Evolutionary conservation across 2,888 invertebrate species (phyloP), one percentile per base, ranked within the genome.

Genomic region (Pocota personata): DNA sequence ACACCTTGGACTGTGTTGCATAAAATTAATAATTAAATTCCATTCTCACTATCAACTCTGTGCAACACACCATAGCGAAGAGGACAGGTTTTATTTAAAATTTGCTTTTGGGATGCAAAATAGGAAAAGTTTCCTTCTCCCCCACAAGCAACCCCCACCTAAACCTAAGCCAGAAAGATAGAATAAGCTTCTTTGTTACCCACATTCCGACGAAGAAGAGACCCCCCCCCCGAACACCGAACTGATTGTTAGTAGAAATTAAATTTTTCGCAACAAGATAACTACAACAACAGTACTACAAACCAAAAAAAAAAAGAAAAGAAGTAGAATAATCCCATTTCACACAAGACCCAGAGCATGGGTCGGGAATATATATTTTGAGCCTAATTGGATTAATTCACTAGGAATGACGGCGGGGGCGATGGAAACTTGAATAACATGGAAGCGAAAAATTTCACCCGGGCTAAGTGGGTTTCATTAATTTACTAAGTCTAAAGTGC

Each of bases 301-400:
- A 19, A 30, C 16, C 3, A 50, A 32, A 21, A 64, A 55, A 37
- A 71, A 64, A 46, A 35, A 37, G 46, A 37, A 71, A 64, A 46
- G 30, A 37, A 19, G 19, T 52, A 75, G 50, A 71, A 69, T 84
- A 86, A 86, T 86, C 84, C 80, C 80, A 86, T 86, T 84, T 76
- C 66, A 82, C 55, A 79, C 58, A 71, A 80, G 75, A 86, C 52
- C 71, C 66, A 40, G 14, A 19, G 21, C 37, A 69, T 62, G 69
- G 67, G n/a, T 72, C 57, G 55, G 73, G 57, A 58, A 75, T 75
- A 75, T 75, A 75, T 75, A 75, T 75, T 84, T 84, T 71, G 69
- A 75, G 80, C 86, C 86, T 86, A 86, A 86, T 86, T 86, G 86
- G 76, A 86, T 86, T 86, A 82, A 80, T 82, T 86, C 76, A 69